Base-by-base conservation (phyloP, 2,797 vertebrate species). In the Chloroceryle amazona region DNA sequence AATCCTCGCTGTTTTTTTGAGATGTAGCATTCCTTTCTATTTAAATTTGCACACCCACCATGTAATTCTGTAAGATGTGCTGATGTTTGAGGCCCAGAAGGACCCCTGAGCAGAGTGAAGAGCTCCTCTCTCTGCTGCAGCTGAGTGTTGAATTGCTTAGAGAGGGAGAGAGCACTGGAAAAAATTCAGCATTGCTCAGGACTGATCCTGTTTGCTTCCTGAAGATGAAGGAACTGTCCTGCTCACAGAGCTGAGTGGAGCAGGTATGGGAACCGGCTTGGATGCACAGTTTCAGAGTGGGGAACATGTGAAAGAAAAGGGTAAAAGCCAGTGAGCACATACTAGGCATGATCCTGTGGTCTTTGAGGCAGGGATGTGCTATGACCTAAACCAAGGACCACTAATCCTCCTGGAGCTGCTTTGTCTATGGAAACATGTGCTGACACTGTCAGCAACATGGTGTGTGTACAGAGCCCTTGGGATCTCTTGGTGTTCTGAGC, bases 21-120 rank as follows among this genome's bases (percentile, higher is more conserved):
- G 75, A 91, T 22, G 55, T 18, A 76, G 47, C 84, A 47, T 73
- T 47, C 47, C 63, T 85, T 82, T 76, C 79, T 81, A 66, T 95
- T 85, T 95, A 83, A 94, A 94, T 91, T 33, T 91, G 29, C 67
- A 57, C 76, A 93, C 75, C 70, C 78, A 65, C 84, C 61, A 19
- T 67, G 60, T 63, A 73, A 80, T 83, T 96, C 74, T 83, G 51
- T 68, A 63, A 91, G 63, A 87, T 87, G 67, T 92, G 87, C 89
- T 94, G 87, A 87, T 87, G 74, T 71, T 70, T 16, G 16, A 80
- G 82, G 81, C 74, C 33, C 71, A 89, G 71, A 85, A 95, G 87
- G 81, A 91, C 60, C 72, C 87, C 93, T 80, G 75, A 92, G 62
- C 81, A 79, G 83, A 74, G 79, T 65, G 58, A 94, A 93, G 91